These are phyloP conservation scores for Tylochromis polylepis DNA, from an alignment of 2,113 vertebrate species.

Conservation along the genomic window DNA sequence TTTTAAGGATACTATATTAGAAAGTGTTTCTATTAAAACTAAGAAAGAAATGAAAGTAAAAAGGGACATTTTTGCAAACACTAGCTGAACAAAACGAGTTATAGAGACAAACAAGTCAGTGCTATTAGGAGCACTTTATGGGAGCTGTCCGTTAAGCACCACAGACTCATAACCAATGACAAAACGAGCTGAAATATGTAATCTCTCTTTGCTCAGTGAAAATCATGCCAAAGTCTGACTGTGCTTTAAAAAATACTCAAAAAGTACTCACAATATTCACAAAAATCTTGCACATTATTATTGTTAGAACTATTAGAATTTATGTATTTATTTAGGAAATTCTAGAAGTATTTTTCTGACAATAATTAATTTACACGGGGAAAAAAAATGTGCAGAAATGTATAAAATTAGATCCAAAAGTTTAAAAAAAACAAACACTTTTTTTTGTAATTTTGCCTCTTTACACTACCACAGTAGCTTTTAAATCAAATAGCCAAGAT, in stretches of 20 bases:
- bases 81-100: not conserved
- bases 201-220: not conserved
- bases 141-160: not conserved
- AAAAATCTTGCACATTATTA: not conserved
- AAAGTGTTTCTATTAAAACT: not conserved
- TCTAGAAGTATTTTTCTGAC: not conserved
- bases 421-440: not conserved
- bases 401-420: not conserved
- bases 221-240: not conserved
- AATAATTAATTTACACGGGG: not conserved
- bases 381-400: not conserved
- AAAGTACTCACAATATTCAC: not conserved
- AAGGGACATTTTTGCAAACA: not conserved
- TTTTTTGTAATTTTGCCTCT: not conserved
- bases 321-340: not conserved
- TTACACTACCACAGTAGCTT: not conserved
- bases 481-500: not conserved
- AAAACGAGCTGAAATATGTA: not conserved
- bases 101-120: not conserved
- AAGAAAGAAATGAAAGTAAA: not conserved
- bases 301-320: not conserved
- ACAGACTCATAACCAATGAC: not conserved
- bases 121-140: not conserved
- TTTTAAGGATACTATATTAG: not conserved
- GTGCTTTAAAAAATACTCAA: not conserved